Conservation (phyloP, 2,113 vertebrate genomes). For the Platichthys flesus region DNA sequence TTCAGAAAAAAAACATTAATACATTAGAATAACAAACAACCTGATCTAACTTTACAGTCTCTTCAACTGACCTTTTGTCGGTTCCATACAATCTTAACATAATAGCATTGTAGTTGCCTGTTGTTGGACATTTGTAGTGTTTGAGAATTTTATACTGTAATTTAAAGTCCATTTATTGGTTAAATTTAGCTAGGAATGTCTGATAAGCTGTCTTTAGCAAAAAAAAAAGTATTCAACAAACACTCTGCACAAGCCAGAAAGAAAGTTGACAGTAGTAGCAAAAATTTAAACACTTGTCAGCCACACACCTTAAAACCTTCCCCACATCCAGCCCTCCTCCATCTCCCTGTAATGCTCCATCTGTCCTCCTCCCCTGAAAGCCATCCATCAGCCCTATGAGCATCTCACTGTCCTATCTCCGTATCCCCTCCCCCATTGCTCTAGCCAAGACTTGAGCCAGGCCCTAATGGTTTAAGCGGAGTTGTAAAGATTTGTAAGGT, state of each 20-base stretch:
- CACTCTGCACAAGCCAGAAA: slow-evolving; percentile 1
- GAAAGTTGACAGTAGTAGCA: slow-evolving; percentile 38
- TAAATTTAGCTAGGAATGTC: slow-evolving; percentile 15
- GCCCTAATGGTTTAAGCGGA: slow-evolving; percentile 75
- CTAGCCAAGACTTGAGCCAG: slow-evolving; percentile 26
- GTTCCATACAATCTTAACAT: neutral
- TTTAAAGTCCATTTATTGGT: neutral
- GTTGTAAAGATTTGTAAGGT: slow-evolving; percentile 82
- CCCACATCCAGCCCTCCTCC: slow-evolving; percentile 40
- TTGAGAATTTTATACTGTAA: too few species aligned
- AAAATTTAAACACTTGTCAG: slow-evolving; percentile 57
- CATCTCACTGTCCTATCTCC: slow-evolving; percentile 41
- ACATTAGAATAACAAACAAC: neutral
- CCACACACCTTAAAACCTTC: slow-evolving; percentile 46
- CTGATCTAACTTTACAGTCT: neutral
- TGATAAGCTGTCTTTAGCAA: slow-evolving; percentile 8
- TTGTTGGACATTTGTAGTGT: too few species aligned
- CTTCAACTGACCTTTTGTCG: neutral
- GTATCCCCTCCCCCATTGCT: slow-evolving; percentile 6
- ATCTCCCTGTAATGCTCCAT: slow-evolving; percentile 36
- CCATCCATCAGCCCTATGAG: slow-evolving; percentile 64
- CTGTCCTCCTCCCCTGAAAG: slow-evolving; percentile 67
- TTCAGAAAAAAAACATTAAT: neutral
- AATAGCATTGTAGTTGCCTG: neutral
- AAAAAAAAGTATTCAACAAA: neutral